A percentile compares a stretch with the other conserved stretches of the same genome.
Evolutionary conservation across 53 echinoderm and acorn worm genomes (phyloP).

Genomic region (Mesocentrotus franciscanus): DNA sequence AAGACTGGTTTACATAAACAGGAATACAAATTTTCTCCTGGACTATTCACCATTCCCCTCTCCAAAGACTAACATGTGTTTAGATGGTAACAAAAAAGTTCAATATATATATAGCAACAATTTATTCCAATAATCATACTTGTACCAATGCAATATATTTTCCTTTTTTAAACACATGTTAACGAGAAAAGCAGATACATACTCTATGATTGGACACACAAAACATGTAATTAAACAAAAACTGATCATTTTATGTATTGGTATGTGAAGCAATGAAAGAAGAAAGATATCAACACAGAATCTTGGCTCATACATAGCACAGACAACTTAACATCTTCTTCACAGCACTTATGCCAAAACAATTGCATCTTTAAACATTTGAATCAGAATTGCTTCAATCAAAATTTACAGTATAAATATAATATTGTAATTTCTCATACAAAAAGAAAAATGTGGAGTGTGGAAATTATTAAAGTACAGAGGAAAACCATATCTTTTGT

Average conservation of each 20-base stretch:
- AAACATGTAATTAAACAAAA: constrained; percentile 46
- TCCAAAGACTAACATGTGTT: constrained; percentile 52
- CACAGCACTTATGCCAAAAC: constrained; percentile 44
- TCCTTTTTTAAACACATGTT: constrained; percentile 40
- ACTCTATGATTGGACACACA: constrained; percentile 44
- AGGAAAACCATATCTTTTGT: neutral
- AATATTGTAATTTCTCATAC: constrained; percentile 68
- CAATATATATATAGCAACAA: constrained; percentile 64
- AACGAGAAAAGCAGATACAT: constrained; percentile 50
- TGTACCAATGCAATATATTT: constrained; percentile 59
- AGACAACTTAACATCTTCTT: constrained; percentile 15
- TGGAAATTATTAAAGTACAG: constrained; percentile 60
- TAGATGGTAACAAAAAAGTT: constrained; percentile 50
- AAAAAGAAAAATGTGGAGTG: constrained; percentile 57
- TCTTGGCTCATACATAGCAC: constrained; percentile 14
- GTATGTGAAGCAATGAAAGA: constrained; percentile 48
- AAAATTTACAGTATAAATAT: constrained; percentile 69
- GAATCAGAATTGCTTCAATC: constrained; percentile 66
- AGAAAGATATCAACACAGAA: constrained; percentile 10
- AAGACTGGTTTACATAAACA: constrained; percentile 45
- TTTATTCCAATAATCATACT: constrained; percentile 50
- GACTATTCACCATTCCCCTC: neutral
- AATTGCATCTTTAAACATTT: constrained; percentile 71
- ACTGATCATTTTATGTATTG: neutral
- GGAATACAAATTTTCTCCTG: constrained; percentile 45